Conservation (phyloP, 2,888 invertebrate species). For the Chrysolina americana region DNA sequence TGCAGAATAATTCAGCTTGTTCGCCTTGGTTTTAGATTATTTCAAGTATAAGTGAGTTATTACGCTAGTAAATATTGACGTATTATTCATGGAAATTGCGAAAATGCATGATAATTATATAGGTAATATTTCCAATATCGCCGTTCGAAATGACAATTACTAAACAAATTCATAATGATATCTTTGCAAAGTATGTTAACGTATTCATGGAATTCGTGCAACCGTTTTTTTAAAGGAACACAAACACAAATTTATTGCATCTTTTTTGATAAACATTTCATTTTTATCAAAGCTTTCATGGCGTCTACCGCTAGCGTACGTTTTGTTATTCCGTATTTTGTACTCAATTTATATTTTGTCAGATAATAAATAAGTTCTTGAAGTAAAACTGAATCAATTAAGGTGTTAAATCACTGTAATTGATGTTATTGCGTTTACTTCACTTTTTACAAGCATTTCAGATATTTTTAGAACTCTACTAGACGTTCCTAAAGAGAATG, state of each 20-base stretch:
- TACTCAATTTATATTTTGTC: constrained; percentile 61
- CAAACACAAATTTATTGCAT: constrained; percentile 35
- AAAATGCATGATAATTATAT: constrained; percentile 24
- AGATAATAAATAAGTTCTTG: constrained; percentile 58
- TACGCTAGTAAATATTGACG: not conserved
- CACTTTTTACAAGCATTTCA: constrained; percentile 58
- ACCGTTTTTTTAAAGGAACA: constrained; percentile 18
- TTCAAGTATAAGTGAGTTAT: not conserved
- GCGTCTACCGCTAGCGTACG: constrained; percentile 32
- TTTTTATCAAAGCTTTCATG: constrained; percentile 41
- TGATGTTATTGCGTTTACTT: constrained; percentile 61
- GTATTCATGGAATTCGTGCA: constrained; percentile 34
- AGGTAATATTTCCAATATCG: constrained; percentile 30
- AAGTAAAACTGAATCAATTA: constrained; percentile 60
- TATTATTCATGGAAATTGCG: constrained; percentile 17
- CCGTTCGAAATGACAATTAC: constrained; percentile 30
- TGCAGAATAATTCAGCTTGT: not conserved
- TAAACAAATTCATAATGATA: constrained; percentile 27
- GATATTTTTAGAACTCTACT: constrained; percentile 58
- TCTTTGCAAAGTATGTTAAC: constrained; percentile 37
- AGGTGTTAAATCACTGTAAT: constrained; percentile 63
- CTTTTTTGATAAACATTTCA: constrained; percentile 35
- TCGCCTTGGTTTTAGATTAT: not conserved
- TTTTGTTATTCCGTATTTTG: constrained; percentile 51
- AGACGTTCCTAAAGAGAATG: constrained; percentile 55